Percentiles rank a stretch among this genome's conserved stretches.
phyloP scores from a whole-genome alignment of 2,797 vertebrate genomes.

The Lateolabrax maculatus region DNA sequence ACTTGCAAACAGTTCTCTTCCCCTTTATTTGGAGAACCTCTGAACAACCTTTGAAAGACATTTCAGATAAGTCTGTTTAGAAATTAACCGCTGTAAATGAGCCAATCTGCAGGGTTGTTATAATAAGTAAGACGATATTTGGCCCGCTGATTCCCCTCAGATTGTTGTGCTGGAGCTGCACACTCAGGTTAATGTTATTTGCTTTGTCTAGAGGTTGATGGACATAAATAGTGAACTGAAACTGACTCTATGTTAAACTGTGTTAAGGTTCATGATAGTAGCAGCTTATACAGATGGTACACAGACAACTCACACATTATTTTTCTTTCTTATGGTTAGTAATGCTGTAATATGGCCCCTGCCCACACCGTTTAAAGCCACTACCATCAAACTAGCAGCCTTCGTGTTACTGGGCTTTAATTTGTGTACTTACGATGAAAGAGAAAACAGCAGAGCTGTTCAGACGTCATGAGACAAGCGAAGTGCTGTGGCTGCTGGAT shows the following conservation, averaged over 20 bases:
- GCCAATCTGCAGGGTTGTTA: background rate
- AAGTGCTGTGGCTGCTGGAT: constrained; percentile 56
- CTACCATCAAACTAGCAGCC: constrained; percentile 7
- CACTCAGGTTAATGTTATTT: constrained; percentile 12
- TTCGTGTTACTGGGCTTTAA: constrained; percentile 30
- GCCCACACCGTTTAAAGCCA: background rate
- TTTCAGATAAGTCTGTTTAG: background rate
- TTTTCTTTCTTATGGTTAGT: constrained; percentile 6
- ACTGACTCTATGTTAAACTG: constrained; percentile 18
- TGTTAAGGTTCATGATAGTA: constrained; percentile 33
- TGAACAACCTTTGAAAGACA: constrained; percentile 9
- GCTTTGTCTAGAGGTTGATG: background rate
- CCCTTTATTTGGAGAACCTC: constrained; percentile 50
- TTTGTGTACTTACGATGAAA: constrained; percentile 52
- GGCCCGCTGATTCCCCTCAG: constrained; percentile 1
- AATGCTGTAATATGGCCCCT: constrained; percentile 8
- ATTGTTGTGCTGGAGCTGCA: background rate
- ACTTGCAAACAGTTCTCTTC: constrained; percentile 40
- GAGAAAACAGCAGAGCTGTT: constrained; percentile 32
- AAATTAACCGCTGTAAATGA: background rate
- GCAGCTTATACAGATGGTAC: background rate
- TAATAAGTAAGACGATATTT: background rate
- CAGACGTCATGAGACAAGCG: constrained; percentile 54
- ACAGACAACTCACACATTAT: background rate
- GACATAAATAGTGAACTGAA: constrained; percentile 36